Percentiles rank a stretch among this genome's conserved stretches.
Conservation (phyloP, 2,797 vertebrate genomes). For the Etheostoma nigrum region DNA sequence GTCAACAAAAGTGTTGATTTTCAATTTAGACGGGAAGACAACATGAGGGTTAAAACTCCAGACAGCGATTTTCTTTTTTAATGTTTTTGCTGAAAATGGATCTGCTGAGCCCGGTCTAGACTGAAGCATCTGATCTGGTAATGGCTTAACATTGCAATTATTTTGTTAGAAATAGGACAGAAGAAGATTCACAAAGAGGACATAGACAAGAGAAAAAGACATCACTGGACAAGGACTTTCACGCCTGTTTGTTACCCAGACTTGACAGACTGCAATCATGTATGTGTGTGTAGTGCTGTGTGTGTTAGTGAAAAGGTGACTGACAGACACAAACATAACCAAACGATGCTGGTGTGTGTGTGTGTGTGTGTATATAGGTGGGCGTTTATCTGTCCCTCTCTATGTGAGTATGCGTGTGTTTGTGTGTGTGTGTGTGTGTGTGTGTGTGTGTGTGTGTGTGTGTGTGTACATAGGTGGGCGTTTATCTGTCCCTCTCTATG, state of each 20-base stretch:
- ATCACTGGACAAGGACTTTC: slow-evolving; percentile 32
- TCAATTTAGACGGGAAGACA: too few relatives aligned
- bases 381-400: slow-evolving; percentile 32
- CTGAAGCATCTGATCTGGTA: neutral
- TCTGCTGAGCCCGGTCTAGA: neutral
- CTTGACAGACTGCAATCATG: slow-evolving; percentile 2
- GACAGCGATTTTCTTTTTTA: too few relatives aligned
- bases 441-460: slow-evolving; percentile 1
- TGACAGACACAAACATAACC: slow-evolving; percentile 59
- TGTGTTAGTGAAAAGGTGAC: slow-evolving; percentile 44
- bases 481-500: slow-evolving; percentile 31
- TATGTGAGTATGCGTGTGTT: slow-evolving; percentile 40
- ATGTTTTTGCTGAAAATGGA: too few relatives aligned
- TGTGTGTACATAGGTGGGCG: slow-evolving; percentile 13
- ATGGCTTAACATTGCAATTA: neutral
- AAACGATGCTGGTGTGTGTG: slow-evolving; percentile 31
- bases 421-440: slow-evolving; percentile 43
- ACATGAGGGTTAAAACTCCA: too few relatives aligned
- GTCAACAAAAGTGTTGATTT: too few relatives aligned
- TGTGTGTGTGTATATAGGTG: slow-evolving; percentile 10
- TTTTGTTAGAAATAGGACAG: neutral
- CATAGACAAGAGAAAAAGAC: slow-evolving; percentile 7
- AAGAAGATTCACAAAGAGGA: too few relatives aligned
- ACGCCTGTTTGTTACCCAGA: slow-evolving; percentile 34
- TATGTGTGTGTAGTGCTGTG: slow-evolving; percentile 14